A percentile compares a stretch with the other conserved stretches of the same genome.
Conservation (phyloP, 2,113 vertebrate genomes). For the Telmatochromis sp. region DNA sequence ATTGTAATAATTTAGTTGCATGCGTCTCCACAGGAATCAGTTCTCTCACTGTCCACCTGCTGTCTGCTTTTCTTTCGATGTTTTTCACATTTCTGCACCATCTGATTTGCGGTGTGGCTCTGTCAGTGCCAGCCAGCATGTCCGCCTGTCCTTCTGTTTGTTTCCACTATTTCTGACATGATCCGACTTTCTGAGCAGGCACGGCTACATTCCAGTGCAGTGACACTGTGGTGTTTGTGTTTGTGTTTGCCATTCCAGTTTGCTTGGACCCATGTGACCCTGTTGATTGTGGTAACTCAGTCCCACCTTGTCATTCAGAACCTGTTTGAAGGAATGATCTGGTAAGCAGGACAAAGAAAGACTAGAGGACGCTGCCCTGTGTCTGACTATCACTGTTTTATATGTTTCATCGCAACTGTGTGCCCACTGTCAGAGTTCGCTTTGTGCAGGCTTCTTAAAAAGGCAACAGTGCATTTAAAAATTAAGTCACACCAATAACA, state of each 20-base stretch:
- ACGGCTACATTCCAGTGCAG: slow-evolving; percentile 25
- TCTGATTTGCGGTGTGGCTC: not conserved
- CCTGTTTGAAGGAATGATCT: slow-evolving; percentile 99
- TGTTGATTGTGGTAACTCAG: slow-evolving; percentile 99
- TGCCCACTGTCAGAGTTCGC: not conserved
- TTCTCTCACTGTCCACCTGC: not conserved
- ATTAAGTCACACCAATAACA: not conserved
- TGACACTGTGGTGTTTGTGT: slow-evolving; percentile 75
- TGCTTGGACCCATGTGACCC: slow-evolving; percentile 99
- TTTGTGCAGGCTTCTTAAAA: not conserved
- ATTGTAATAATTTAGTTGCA: not conserved
- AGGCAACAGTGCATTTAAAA: not conserved
- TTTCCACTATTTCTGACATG: not conserved
- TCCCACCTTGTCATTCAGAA: slow-evolving; percentile 99
- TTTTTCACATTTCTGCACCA: not conserved
- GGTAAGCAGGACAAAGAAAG: slow-evolving; percentile 78
- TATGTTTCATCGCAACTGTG: not conserved
- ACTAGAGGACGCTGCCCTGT: not conserved
- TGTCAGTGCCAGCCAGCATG: not conserved
- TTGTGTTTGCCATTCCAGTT: slow-evolving; percentile 90
- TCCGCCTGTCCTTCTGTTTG: not conserved
- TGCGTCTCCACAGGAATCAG: not conserved
- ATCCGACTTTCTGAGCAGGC: not conserved
- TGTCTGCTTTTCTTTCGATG: not conserved
- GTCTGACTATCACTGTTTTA: not conserved